Base-by-base conservation (phyloP, 2,888 invertebrate species). In the Polylopha cassiicola region DNA sequence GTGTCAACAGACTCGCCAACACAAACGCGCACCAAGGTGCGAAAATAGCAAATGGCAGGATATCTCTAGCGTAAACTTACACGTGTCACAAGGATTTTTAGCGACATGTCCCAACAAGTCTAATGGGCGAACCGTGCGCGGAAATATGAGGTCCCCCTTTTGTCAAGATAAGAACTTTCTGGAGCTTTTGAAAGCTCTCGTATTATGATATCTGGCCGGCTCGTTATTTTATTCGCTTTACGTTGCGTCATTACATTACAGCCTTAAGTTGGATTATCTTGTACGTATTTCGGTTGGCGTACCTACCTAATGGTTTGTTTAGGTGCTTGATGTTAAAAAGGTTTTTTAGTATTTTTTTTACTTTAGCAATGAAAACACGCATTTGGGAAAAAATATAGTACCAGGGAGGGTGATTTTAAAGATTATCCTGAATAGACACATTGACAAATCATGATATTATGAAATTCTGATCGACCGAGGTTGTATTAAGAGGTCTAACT, bases 41-140 rank as follows among this genome's bases (percentile, higher is more conserved):
- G 55, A 49, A 56, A 48, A 48, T 49, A 53, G 44, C 53, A 58
- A 62, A 65, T 63, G 55, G 52, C 32, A 20, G 61, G 58, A 57
- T 65, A 60, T 58, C 43, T 47, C 37, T 39, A 31, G 37, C 44
- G 26, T 42, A 33, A 43, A 43, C 50, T 48, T 47, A 59, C 59
- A 58, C 55, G 54, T 58, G 65, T 54, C 50, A 38, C 44, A 45
- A 41, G 46, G 52, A 51, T 57, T 62, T 56, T 54, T 48, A 50
- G 51, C 50, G 46, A 45, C 49, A 46, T 38, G 43, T 37, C 41
- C 31, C 44, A 44, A 15, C 33, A 31, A 22, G 32, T 36, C 45
- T 66, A 61, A 63, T 61, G 52, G 48, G 21, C 7, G 24, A 15
- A 21, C 29, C 49, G 46, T 47, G 46, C 30, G 36, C 44, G 43